Percentiles rank a stretch among this genome's conserved stretches.
Conservation (phyloP, 2,888 invertebrate genomes). For the Malacosoma neustria region DNA sequence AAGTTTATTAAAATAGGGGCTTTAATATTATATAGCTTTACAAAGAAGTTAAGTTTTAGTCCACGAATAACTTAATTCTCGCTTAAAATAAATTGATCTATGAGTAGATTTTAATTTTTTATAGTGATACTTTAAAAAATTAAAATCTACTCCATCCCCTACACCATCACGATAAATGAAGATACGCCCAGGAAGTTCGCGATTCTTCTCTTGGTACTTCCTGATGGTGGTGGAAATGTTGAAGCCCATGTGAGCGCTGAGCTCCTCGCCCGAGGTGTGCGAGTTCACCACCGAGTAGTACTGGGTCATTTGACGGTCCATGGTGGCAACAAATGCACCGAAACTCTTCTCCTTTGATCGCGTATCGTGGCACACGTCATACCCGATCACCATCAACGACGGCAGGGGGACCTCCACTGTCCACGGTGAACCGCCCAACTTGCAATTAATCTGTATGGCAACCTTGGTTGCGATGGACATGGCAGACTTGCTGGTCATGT, state of each 20-base stretch:
- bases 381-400: slow-evolving; percentile 87
- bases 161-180: slow-evolving; percentile 95
- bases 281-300: slow-evolving; percentile 84
- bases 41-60: no score
- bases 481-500: slow-evolving; percentile 75
- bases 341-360: slow-evolving; percentile 77
- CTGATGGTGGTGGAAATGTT: slow-evolving; percentile 72
- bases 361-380: slow-evolving; percentile 92
- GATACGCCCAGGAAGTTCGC: slow-evolving; percentile 79
- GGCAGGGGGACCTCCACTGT: slow-evolving; percentile 78
- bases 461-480: slow-evolving; percentile 94
- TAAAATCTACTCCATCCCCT: slow-evolving; percentile 94
- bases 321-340: slow-evolving; percentile 87
- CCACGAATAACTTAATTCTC: no score
- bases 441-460: slow-evolving; percentile 94
- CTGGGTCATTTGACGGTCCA: slow-evolving; percentile 72
- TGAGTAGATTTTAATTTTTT: no score
- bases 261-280: slow-evolving; percentile 84
- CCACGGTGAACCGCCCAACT: slow-evolving; percentile 95
- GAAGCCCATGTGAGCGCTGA: slow-evolving; percentile 81
- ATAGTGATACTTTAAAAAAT: no score
- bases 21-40: no score
- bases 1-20: no score
- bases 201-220: slow-evolving; percentile 62
- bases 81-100: no score